Evolutionary conservation across 92 coral and sea anemone species (phyloP).

Genomic region (Umimayanthus chanpuru): DNA sequence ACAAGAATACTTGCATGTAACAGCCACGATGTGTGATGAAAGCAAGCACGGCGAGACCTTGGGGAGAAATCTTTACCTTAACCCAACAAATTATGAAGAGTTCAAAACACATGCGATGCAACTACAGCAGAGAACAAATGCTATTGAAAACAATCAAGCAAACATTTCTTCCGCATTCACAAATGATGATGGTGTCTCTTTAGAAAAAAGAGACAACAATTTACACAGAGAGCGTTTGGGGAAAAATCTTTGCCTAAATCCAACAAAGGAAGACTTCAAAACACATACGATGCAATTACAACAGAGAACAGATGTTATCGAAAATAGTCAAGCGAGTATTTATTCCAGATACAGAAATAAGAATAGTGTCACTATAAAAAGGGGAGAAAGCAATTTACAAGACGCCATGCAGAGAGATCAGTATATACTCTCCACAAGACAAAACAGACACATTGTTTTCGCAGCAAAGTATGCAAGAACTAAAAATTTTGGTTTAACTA

Average conservation of each 20-base stretch:
- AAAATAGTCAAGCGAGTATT: background rate
- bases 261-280: slow-evolving; percentile 11
- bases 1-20: background rate
- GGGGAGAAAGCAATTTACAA: slow-evolving; percentile 30
- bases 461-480: slow-evolving; percentile 59
- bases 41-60: background rate
- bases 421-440: slow-evolving; percentile 51
- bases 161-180: background rate
- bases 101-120: background rate
- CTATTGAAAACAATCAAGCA: background rate
- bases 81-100: background rate
- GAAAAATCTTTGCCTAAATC: background rate
- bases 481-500: slow-evolving; percentile 36
- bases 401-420: slow-evolving; percentile 67
- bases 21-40: background rate
- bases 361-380: background rate
- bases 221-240: background rate
- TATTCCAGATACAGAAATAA: background rate
- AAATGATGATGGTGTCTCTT: too few relatives aligned
- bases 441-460: slow-evolving; percentile 57
- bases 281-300: background rate
- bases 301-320: background rate
- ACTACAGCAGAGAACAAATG: background rate
- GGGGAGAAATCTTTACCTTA: background rate
- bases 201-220: slow-evolving; percentile 36